Evolutionary conservation across 2,888 invertebrate genomes (phyloP).

Genomic region (Tribolium freemani): DNA sequence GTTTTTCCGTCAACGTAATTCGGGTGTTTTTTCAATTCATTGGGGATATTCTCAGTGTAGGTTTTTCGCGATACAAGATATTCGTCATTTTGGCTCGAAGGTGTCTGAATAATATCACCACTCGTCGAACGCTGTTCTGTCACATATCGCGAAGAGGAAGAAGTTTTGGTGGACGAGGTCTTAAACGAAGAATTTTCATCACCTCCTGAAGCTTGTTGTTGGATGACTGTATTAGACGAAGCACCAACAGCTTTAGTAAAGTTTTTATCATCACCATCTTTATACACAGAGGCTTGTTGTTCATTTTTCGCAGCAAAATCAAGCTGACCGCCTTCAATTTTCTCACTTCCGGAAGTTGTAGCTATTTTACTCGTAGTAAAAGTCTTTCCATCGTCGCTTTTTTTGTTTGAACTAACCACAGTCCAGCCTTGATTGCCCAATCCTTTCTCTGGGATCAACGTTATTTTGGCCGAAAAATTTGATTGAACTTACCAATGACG

Average conservation of each 20-base stretch:
- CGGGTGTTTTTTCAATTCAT: slow-evolving; percentile 60
- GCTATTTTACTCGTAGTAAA: slow-evolving; percentile 74
- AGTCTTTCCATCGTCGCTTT: slow-evolving; percentile 76
- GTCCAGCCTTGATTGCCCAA: slow-evolving; percentile 72
- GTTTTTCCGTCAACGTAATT: slow-evolving; percentile 73
- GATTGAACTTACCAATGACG: slow-evolving; percentile 52
- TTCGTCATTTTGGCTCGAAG: slow-evolving; percentile 22
- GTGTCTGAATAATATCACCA: slow-evolving; percentile 42
- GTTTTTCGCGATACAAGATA: slow-evolving; percentile 55
- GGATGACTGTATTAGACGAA: slow-evolving; percentile 68
- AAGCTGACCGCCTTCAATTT: slow-evolving; percentile 76
- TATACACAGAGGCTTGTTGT: slow-evolving; percentile 71
- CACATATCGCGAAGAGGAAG: slow-evolving; percentile 61
- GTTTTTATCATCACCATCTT: slow-evolving; percentile 72
- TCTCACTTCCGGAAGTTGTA: slow-evolving; percentile 76
- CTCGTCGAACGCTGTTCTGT: slow-evolving; percentile 55
- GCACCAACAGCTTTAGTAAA: slow-evolving; percentile 69
- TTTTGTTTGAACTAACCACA: slow-evolving; percentile 75
- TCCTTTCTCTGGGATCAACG: slow-evolving; percentile 17
- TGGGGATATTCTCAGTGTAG: slow-evolving; percentile 58
- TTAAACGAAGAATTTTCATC: slow-evolving; percentile 69
- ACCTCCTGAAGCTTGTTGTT: slow-evolving; percentile 70
- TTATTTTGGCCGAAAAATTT: background rate
- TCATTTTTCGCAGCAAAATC: slow-evolving; percentile 77
- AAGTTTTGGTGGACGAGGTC: slow-evolving; percentile 60